Conservation (phyloP, 2,888 invertebrate genomes). For the Labia minor region DNA sequence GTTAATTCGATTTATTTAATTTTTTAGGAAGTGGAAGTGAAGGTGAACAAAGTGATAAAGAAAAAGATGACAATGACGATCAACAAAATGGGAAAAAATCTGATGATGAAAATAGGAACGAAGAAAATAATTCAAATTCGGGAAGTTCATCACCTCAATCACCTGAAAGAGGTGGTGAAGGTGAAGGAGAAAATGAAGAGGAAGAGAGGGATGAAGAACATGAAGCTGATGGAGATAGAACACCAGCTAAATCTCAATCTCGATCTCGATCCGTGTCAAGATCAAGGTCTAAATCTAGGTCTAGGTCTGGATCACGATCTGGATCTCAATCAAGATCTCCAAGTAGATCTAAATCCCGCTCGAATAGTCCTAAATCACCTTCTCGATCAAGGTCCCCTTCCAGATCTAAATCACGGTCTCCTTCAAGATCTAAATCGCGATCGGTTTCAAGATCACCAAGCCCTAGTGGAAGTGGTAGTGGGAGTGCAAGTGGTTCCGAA, state of each 20-base stretch:
- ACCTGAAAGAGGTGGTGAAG: too few relatives aligned
- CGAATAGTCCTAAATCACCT: slow-evolving; percentile 25
- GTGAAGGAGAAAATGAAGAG: slow-evolving; percentile 30
- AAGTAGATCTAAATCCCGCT: slow-evolving; percentile 17
- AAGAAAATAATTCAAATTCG: too few relatives aligned
- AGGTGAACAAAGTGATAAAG: slow-evolving; percentile 26
- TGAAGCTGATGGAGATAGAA: slow-evolving; percentile 27
- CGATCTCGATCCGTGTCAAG: slow-evolving; percentile 34
- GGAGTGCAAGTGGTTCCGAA: neutral
- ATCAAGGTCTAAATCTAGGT: slow-evolving; percentile 30
- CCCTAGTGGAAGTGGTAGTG: slow-evolving; percentile 29
- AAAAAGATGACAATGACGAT: slow-evolving; percentile 24
- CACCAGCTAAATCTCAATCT: slow-evolving; percentile 41
- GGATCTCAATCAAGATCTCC: slow-evolving; percentile 35
- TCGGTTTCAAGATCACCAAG: slow-evolving; percentile 30
- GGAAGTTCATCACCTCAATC: too few relatives aligned
- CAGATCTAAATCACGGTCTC: slow-evolving; percentile 26
- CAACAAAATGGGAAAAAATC: slow-evolving; percentile 41
- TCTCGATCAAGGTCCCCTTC: slow-evolving; percentile 35
- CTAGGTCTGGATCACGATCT: slow-evolving; percentile 28
- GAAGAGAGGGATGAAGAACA: slow-evolving; percentile 35
- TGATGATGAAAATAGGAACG: slow-evolving; percentile 49
- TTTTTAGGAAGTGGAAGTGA: slow-evolving; percentile 25
- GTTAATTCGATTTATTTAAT: neutral
- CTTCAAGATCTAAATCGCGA: slow-evolving; percentile 30